Base-by-base conservation (phyloP, 2,888 invertebrate species). In the Sesia apiformis region DNA sequence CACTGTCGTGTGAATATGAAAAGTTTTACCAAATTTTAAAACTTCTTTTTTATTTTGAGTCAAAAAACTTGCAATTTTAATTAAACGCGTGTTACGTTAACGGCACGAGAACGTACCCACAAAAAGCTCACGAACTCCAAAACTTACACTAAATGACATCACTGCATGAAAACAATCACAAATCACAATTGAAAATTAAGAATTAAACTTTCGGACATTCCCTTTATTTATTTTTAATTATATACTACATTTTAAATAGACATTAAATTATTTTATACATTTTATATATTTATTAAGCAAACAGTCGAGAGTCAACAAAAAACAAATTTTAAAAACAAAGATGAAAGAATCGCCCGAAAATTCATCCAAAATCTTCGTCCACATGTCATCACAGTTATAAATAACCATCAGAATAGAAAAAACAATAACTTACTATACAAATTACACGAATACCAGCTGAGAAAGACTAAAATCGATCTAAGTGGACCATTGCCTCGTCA, bases 391-490 rank as follows among this genome's bases (percentile, higher is more conserved):
- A 50, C 50, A 50, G 39, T 5, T 39, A 50, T 38, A 64, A 64
- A 60, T 63, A 63, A 72, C 69, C 71, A 66, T 69, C 68, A 60
- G 66, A 64, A 70, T 72, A 73, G 57, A 74, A 70, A 76, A 78
- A 81, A 81, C 74, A 86, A 86, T 84, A 86, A 87, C 83, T 86
- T 85, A 86, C 81, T 86, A 82, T 84, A 87, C 84, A 87, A 76
- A 79, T 72, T 73, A 71, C 78, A 63, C 77, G 38, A 72, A 73
- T 74, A 85, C 81, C 84, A 83, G 84, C 76, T 76, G 72, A 23
- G 23, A 23, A 23, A 23, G 70, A 76, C 67, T 63, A 76, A 72
- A 70, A 72, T 70, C 70, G 83, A 67, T 80, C 73, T 71, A 81
- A 72, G 75, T 76, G 78, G 72, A 79, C 70, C 58, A 63, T 64